Conservation (phyloP, 2,113 vertebrate genomes). For the Gobiocypris rarus region DNA sequence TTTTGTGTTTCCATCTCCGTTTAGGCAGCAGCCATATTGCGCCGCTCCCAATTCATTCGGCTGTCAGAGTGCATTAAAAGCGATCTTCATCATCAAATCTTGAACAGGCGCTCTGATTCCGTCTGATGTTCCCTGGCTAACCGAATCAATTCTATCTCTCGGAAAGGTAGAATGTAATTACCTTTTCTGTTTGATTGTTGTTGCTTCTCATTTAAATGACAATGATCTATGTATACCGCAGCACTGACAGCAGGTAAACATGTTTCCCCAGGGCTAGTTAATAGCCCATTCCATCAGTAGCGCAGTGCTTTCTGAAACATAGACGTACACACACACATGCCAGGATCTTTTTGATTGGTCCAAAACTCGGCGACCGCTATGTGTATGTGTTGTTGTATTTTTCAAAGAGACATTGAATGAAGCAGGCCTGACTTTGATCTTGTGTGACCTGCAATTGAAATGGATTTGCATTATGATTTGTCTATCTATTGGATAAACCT, state of each 20-base stretch:
- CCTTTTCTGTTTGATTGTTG: conserved; percentile 63
- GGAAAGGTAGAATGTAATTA: conserved; percentile 64
- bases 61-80: conserved; percentile 60
- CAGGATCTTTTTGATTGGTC: conserved; percentile 27
- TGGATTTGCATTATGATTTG: conserved; percentile 49
- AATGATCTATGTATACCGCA: conserved; percentile 60
- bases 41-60: conserved; percentile 56
- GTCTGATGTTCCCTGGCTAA: conserved; percentile 58
- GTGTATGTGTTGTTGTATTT: conserved; percentile 3
- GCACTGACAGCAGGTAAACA: conserved; percentile 63
- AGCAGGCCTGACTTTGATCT: conserved; percentile 46
- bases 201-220: conserved; percentile 64
- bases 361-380: background rate
- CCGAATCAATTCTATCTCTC: conserved; percentile 59
- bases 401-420: conserved; percentile 41
- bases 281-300: conserved; percentile 57
- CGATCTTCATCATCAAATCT: conserved; percentile 61
- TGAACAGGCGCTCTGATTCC: conserved; percentile 53
- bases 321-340: conserved; percentile 24
- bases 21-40: conserved; percentile 48
- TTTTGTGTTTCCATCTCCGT: conserved; percentile 26
- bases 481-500: conserved; percentile 46
- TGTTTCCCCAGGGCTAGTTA: conserved; percentile 53
- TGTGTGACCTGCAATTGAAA: conserved; percentile 49
- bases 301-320: conserved; percentile 46